Conservation (phyloP, 2,797 vertebrate species). For the Monodelphis domestica region DNA sequence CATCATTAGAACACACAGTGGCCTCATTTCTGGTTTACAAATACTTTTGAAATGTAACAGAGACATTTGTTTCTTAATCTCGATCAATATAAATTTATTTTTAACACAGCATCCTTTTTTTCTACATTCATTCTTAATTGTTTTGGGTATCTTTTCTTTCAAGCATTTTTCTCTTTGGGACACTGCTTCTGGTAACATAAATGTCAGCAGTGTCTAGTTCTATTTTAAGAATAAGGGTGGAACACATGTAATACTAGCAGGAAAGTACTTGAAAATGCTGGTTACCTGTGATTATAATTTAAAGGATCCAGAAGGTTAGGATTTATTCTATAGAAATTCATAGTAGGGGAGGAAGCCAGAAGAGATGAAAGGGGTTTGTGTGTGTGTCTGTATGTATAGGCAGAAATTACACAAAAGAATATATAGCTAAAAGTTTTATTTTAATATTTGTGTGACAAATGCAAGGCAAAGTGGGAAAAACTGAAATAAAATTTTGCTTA, state of each 20-base stretch:
- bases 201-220: conserved; percentile 45
- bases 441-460: not conserved
- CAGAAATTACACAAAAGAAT: not conserved
- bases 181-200: not conserved
- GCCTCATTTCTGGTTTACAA: conserved; percentile 37
- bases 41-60: not conserved
- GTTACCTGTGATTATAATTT: not conserved
- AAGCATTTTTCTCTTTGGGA: conserved; percentile 3
- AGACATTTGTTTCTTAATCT: conserved; percentile 11
- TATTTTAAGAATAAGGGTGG: conserved; percentile 60
- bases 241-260: conserved; percentile 19
- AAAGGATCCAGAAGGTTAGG: conserved; percentile 11
- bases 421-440: not conserved
- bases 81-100: not conserved
- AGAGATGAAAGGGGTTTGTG: not conserved
- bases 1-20: conserved; percentile 15
- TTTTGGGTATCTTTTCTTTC: conserved; percentile 20
- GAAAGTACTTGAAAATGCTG: conserved; percentile 3
- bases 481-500: not conserved
- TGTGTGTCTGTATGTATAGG: not conserved
- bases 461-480: not conserved
- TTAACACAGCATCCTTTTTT: not conserved
- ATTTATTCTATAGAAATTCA: conserved; percentile 13
- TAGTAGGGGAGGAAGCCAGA: not conserved
- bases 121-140: not conserved